Evolutionary conservation across 2,888 invertebrate species (phyloP).

Genomic region (Agrochola circellaris): DNA sequence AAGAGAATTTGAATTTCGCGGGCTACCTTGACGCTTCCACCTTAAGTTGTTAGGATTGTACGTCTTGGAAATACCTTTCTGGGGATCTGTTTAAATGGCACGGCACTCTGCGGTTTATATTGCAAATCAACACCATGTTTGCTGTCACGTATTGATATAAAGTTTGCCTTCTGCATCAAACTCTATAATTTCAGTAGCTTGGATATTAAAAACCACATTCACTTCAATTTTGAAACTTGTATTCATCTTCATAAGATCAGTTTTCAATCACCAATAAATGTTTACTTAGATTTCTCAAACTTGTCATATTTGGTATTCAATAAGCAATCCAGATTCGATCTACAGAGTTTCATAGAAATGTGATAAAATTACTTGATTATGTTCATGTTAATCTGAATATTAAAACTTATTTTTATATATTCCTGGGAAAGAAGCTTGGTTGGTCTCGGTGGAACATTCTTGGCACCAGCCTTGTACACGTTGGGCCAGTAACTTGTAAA

Average conservation of each 20-base stretch:
- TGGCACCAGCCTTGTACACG: conserved; percentile 46
- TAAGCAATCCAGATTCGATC: conserved; percentile 50
- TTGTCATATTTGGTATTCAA: conserved; percentile 65
- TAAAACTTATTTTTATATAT: conserved; percentile 39
- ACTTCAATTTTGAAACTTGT: conserved; percentile 19
- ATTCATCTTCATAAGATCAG: neutral
- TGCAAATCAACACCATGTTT: neutral
- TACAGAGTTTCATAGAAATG: conserved; percentile 58
- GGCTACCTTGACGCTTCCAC: no score
- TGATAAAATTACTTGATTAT: conserved; percentile 58
- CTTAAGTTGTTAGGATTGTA: neutral
- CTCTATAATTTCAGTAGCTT: conserved; percentile 9
- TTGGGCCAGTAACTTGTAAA: conserved; percentile 32
- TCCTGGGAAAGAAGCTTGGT: conserved; percentile 42
- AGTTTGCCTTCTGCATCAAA: conserved; percentile 31
- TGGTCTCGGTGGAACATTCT: conserved; percentile 37
- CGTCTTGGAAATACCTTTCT: neutral
- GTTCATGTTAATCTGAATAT: conserved; percentile 52
- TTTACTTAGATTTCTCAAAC: conserved; percentile 46
- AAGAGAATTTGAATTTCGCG: no score
- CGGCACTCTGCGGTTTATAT: neutral
- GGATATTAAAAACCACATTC: conserved; percentile 35
- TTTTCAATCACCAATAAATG: neutral
- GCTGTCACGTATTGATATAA: neutral
- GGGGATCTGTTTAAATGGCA: neutral